Evolutionary conservation across 2,797 vertebrate species (phyloP), one percentile per base, ranked within the genome.

Genomic region (Myotis planiceps): DNA sequence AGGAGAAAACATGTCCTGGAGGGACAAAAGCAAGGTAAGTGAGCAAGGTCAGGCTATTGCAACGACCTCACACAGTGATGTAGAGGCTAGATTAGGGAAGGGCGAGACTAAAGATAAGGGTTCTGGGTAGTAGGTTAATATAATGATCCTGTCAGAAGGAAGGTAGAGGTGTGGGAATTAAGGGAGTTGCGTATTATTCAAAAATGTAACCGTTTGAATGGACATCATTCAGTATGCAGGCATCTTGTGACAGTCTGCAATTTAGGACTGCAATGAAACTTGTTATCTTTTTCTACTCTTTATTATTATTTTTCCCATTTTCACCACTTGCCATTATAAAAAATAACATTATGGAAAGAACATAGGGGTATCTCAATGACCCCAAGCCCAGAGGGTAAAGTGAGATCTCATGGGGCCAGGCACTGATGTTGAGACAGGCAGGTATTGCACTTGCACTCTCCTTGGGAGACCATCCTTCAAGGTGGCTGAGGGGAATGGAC

Each of bases 271-370:
- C 55, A 29, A 58, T 58, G 25, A 58, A 58, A 58, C 25, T 27
- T 45, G 45, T 45, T 58, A 12, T 27, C 25, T 58, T 58, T 14
- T 58, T 58, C 18, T 53, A 27, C 55, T 55, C 53, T 58, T 4
- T 58, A 29, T 29, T 58, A 58, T 58, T 29, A 58, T 58, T 58
- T 21, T 29, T 58, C 55, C 55, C 55, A 58, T 58, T 29, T 58
- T 58, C 5, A 58, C 25, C 25, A 58, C 12, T 58, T 58, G 55
- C 25, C 55, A 58, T 27, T 58, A 58, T 58, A 58, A 74, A 84
- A 93, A 88, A 42, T 34, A 75, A 34, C n/a, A 93, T 37, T 27
- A 63, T 15, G 65, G 3, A 66, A 65, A 58, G 55, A 51, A 42
- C 14, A 66, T 1, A 49, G 53, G 13, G 39, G 2, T 53, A 60